Evolutionary conservation across 2,113 vertebrate genomes (phyloP), one percentile per base, ranked within the genome.

Genomic region (Cyprinus carpio): DNA sequence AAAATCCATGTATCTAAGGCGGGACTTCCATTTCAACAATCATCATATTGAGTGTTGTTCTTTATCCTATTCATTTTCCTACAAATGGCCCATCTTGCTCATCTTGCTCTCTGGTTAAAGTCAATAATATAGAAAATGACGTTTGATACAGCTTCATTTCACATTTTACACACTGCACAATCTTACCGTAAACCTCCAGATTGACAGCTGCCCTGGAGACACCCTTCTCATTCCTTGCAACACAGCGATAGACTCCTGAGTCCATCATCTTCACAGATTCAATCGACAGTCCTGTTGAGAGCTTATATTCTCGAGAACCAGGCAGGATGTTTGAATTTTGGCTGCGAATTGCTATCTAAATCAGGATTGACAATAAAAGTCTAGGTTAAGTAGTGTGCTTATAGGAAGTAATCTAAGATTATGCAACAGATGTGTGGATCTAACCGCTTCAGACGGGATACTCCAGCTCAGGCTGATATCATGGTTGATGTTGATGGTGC

Each of bases 151-250:
- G 1, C n/a, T 81, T 81, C 10, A 27, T 31, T 13, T 29, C 10
- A 51, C 37, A 51, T 64, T 25, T 29, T n/a, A n/a, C n/a, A n/a
- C n/a, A n/a, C n/a, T n/a, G n/a, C n/a, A n/a, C n/a, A n/a, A n/a
- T n/a, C 91, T 96, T 95, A 99, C 98, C 94, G 77, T 93, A 91
- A 81, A 98, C 95, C 86, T 96, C 94, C 90, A 99, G 96, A 87
- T 95, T 94, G 88, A 97, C 88, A 1, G 92, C 91, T 82, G 93
- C 93, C 76, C 90, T 93, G 84, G 94, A 94, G 86, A 85, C 87
- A 81, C 97, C 98, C 3, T 94, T 96, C 91, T 95, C 85, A 65
- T 99, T 99, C 89, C 88, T 93, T 89, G 94, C 96, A 40, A 94
- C 91, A 93, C 98, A 99, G 37, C 88, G 93, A 92, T 96, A 98